phyloP scores from a whole-genome alignment of 2,797 vertebrate genomes.

The Macropodus opercularis region DNA sequence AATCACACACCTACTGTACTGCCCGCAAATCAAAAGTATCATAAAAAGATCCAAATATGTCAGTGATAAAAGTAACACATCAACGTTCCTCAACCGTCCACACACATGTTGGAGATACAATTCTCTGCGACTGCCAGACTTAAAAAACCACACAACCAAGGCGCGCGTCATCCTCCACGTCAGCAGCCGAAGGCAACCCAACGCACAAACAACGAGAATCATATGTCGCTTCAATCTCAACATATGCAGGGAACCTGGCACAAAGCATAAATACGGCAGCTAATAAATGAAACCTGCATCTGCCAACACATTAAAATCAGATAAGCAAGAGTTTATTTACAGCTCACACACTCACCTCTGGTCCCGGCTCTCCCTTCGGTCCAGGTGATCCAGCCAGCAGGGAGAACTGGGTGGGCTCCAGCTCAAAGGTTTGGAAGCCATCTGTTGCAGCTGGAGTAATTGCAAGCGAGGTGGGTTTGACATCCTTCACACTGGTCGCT shows the following conservation, averaged over 20 bases:
- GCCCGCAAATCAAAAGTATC: background rate
- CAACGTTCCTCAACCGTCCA: too few relatives aligned
- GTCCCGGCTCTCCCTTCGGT: constrained; percentile 91
- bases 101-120: constrained; percentile 10
- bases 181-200: constrained; percentile 3
- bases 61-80: background rate
- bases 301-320: too few relatives aligned
- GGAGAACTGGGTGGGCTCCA: constrained; percentile 87
- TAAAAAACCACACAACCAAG: constrained; percentile 2
- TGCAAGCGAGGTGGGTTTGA: constrained; percentile 65
- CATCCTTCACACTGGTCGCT: constrained; percentile 54
- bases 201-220: constrained; percentile 15
- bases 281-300: constrained; percentile 13
- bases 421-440: constrained; percentile 85
- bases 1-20: constrained; percentile 7
- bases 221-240: constrained; percentile 3
- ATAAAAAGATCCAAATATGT: too few relatives aligned
- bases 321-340: too few relatives aligned
- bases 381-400: constrained; percentile 86
- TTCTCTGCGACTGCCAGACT: background rate
- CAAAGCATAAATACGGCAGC: constrained; percentile 10
- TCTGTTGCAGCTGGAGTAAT: constrained; percentile 84
- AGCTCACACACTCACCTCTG: constrained; percentile 82
- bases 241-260: constrained; percentile 9
- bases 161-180: constrained; percentile 10